Percentiles rank a stretch among this genome's conserved stretches.
These are phyloP conservation scores for Galleria mellonella DNA, from an alignment of 1,140 invertebrate genomes.

Conservation along the genomic window DNA sequence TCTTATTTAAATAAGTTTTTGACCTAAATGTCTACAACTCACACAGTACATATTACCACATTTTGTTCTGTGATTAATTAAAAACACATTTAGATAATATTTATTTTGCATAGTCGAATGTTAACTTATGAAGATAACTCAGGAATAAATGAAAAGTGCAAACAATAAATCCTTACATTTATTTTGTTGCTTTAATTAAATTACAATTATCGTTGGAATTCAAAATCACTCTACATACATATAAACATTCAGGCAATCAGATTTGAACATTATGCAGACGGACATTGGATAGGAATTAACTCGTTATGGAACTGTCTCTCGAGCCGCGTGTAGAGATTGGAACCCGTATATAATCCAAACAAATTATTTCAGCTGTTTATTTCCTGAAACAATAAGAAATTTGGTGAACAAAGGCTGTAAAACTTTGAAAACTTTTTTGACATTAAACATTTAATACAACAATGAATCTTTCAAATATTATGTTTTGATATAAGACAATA, in stretches of 20 bases:
- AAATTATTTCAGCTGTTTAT: constrained; percentile 27
- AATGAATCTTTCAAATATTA: too few species aligned
- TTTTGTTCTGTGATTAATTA: too few species aligned
- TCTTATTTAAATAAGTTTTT: too few species aligned
- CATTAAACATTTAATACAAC: too few species aligned
- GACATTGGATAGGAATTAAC: constrained; percentile 34
- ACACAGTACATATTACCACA: too few species aligned
- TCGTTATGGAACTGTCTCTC: constrained; percentile 21
- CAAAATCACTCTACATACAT: constrained; percentile 52
- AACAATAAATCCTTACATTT: constrained; percentile 61
- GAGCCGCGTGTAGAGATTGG: constrained; percentile 17
- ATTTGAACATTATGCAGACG: constrained; percentile 50
- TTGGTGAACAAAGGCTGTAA: not conserved
- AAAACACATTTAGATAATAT: too few species aligned
- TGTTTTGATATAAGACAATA: too few species aligned
- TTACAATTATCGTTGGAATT: constrained; percentile 53
- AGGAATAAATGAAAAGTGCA: constrained; percentile 38
- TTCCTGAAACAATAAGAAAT: constrained; percentile 47
- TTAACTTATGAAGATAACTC: not conserved
- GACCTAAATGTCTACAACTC: too few species aligned
- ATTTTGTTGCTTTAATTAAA: constrained; percentile 56
- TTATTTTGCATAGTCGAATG: not conserved
- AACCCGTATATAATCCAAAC: constrained; percentile 26
- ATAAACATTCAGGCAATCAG: constrained; percentile 54
- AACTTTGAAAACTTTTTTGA: too few species aligned